phyloP scores from a whole-genome alignment of 1,140 invertebrate species.

The Sitophilus oryzae region DNA sequence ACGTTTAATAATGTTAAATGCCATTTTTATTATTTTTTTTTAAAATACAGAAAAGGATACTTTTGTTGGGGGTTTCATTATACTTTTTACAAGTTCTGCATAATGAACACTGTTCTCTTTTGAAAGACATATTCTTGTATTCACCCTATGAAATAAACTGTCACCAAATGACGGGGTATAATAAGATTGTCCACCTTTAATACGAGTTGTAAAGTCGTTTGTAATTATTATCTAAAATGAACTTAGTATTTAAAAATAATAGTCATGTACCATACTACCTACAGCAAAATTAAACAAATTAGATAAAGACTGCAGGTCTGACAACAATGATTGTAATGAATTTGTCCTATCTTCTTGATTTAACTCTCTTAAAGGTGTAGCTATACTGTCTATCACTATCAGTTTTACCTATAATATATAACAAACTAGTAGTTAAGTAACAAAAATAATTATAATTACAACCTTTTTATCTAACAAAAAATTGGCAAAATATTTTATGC shows the following conservation, averaged over 20 bases:
- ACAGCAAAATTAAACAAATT: conserved; percentile 31
- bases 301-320: conserved; percentile 29
- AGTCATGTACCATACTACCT: conserved; percentile 13
- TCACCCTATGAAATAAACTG: conserved; percentile 30
- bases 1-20: neutral
- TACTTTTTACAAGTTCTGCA: conserved; percentile 24
- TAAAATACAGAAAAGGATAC: conserved; percentile 7
- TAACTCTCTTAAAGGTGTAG: conserved; percentile 28
- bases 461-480: conserved; percentile 25
- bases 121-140: conserved; percentile 27
- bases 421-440: neutral
- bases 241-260: neutral
- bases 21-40: no score
- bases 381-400: conserved; percentile 37
- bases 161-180: conserved; percentile 29
- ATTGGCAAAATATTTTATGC: conserved; percentile 23
- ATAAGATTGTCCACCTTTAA: conserved; percentile 39
- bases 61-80: conserved; percentile 1
- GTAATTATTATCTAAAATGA: conserved; percentile 47
- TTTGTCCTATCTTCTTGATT: conserved; percentile 25
- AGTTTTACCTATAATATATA: conserved; percentile 29
- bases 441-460: neutral
- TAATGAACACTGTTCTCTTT: conserved; percentile 8
- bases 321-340: conserved; percentile 29
- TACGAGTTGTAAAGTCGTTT: conserved; percentile 51